Conservation (phyloP, 92 coral and sea anemone genomes). For the Parazoanthus darwini region DNA sequence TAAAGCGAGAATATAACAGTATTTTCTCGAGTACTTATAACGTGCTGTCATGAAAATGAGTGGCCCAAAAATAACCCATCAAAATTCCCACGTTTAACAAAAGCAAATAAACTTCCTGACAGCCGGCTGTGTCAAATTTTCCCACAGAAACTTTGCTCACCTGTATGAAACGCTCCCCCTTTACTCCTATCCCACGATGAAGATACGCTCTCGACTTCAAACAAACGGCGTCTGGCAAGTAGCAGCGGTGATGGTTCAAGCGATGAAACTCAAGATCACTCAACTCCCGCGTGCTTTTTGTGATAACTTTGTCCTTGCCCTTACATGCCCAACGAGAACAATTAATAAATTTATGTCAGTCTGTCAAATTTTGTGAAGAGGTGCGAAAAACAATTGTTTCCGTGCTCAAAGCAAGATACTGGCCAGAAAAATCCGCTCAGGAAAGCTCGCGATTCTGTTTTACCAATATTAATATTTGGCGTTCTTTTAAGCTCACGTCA, state of each 20-base stretch:
- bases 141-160: conserved; percentile 4
- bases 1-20: background rate
- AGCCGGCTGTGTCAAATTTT: background rate
- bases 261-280: conserved; percentile 37
- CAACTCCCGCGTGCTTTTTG: conserved; percentile 38
- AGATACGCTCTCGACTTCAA: conserved; percentile 1
- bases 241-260: background rate
- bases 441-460: background rate
- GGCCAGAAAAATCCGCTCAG: conserved; percentile 15
- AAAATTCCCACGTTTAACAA: conserved; percentile 37
- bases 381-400: conserved; percentile 39
- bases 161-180: background rate
- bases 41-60: background rate
- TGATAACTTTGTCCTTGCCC: conserved; percentile 51
- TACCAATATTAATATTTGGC: background rate
- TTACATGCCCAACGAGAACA: conserved; percentile 56
- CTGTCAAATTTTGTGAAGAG: conserved; percentile 53
- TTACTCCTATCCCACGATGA: background rate
- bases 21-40: background rate
- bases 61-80: conserved; percentile 1
- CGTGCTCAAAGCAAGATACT: conserved; percentile 10
- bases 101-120: conserved; percentile 39
- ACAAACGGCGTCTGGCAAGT: background rate
- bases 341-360: conserved; percentile 54
- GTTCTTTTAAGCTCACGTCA: background rate